phyloP scores from a whole-genome alignment of 2,113 vertebrate genomes.

The Ancistrus triradiatus region DNA sequence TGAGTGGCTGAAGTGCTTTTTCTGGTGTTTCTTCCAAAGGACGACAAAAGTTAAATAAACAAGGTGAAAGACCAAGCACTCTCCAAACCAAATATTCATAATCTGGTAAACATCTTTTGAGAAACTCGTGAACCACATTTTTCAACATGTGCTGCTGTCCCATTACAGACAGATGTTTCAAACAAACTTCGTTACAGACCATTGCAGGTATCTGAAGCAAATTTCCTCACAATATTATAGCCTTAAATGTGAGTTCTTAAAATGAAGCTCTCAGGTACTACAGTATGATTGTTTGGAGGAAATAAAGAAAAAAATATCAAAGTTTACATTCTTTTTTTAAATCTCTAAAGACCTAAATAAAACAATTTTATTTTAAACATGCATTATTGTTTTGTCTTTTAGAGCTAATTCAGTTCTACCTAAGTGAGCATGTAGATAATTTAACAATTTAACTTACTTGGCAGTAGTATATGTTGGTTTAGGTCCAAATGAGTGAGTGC shows the following conservation, averaged over 20 bases:
- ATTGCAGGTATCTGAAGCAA: conserved; percentile 1
- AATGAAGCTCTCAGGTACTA: no score
- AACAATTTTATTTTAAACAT: no score
- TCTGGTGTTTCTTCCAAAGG: conserved; percentile 20
- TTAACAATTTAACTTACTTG: no score
- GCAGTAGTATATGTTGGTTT: conserved; percentile 7
- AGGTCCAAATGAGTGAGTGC: neutral
- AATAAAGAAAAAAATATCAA: no score
- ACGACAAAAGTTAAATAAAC: conserved; percentile 28
- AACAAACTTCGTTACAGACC: neutral
- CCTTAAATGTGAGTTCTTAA: neutral
- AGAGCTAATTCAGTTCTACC: no score
- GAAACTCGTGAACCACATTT: conserved; percentile 2
- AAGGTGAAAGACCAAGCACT: conserved; percentile 14
- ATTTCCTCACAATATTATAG: neutral
- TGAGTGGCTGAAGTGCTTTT: conserved; percentile 21
- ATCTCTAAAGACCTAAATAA: no score
- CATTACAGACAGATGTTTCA: neutral
- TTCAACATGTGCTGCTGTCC: neutral
- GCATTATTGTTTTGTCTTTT: no score
- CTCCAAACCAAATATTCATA: conserved; percentile 26
- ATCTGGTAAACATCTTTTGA: conserved; percentile 27
- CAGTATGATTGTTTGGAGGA: no score
- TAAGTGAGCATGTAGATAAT: no score
- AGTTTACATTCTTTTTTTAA: no score